A percentile compares a stretch with the other conserved stretches of the same genome.
These are phyloP conservation scores for Rhogogaster chlorosoma DNA, from an alignment of 2,888 invertebrate genomes.

Conservation along the genomic window DNA sequence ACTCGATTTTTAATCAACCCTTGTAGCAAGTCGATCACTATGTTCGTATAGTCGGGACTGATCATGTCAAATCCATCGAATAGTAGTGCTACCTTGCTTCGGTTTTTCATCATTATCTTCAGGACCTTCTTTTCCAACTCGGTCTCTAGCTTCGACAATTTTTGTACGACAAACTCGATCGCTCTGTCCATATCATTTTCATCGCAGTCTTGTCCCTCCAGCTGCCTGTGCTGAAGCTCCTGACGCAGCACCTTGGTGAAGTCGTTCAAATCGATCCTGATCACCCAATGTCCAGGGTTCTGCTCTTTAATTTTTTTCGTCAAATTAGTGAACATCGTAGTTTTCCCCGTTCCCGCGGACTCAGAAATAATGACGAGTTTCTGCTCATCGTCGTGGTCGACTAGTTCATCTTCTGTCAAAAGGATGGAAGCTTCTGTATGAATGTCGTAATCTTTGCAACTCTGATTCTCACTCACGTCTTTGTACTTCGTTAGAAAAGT, in stretches of 20 bases:
- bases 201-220: not conserved
- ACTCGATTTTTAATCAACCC: not conserved
- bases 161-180: not conserved
- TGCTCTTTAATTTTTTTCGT: not conserved
- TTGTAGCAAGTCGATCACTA: not conserved
- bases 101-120: not conserved
- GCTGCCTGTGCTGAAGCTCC: not conserved
- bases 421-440: too few species aligned
- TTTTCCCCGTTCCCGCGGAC: not conserved
- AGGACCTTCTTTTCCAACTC: not conserved
- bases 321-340: not conserved
- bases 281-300: not conserved
- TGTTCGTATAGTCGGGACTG: not conserved
- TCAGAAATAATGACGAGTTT: not conserved
- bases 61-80: constrained; percentile 3
- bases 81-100: not conserved
- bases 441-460: too few species aligned
- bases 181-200: not conserved
- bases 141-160: not conserved
- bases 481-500: not conserved
- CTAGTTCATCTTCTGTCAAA: not conserved
- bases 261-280: not conserved
- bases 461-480: not conserved
- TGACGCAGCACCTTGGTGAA: not conserved
- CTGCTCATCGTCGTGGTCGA: too few species aligned